Evolutionary conservation across 2,888 invertebrate genomes (phyloP), one percentile per base, ranked within the genome.

Genomic region (Biston betularia): DNA sequence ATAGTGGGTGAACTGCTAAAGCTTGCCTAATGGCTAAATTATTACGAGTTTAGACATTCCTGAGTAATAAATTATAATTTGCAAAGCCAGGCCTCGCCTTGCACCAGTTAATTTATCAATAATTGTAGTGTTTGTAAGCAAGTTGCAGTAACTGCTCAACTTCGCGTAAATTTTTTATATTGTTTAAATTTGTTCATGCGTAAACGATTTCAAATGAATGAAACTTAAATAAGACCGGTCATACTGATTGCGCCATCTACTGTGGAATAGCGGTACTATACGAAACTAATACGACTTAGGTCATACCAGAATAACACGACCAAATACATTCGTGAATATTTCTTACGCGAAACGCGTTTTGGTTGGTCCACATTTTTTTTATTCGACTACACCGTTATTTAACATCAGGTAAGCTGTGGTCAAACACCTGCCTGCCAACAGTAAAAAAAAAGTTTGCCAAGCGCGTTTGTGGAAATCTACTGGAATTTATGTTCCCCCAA

Each of bases 161-260:
- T 49, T 35, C 12, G 44, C 38, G 33, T 50, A 8, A 24, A 14
- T 53, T 61, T 46, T 35, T 15, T 56, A 45, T 56, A 45, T 45
- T 34, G 38, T 38, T 53, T 54, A 38, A 55, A 44, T 48, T 2
- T 55, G 38, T 38, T 8, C 9, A 38, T 38, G 6, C 6, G 6
- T 6, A 8, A 38, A 9, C 40, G 24, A 33, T 11, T n/a, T 35
- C 14, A 49, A 12, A 1, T 50, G 14, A 3, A 46, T 7, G 5
- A 10, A 34, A 34, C 4, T 24, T 4, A 9, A 9, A 24, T 7
- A 1, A 40, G 10, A n/a, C 6, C 7, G 15, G 0, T 42, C 7
- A 42, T 42, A 33, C 54, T 14, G 8, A 14, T 58, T 77, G 63
- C 82, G 85, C 85, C 85, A 85, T 83, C 88, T 89, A 63, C 74